Evolutionary conservation across 2,888 invertebrate species (phyloP), one percentile per base, ranked within the genome.

Genomic region (Plebejus argus): DNA sequence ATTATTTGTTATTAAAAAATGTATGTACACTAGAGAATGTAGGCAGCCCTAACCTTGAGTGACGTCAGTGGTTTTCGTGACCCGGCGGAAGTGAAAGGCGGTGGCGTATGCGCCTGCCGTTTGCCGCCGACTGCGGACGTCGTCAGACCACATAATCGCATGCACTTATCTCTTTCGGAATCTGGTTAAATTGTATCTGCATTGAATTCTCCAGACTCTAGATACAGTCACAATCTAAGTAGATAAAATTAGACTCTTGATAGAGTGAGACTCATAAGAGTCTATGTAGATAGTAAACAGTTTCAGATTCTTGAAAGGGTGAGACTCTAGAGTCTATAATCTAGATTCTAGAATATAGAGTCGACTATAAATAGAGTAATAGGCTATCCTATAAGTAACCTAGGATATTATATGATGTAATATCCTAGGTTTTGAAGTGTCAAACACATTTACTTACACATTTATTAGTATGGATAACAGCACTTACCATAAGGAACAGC

Each of bases 41-140:
- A 18, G 71, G 18, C 20, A 35, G 20, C 45, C 71, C 71, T 71
- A 71, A 53, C 74, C 74, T 74, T 74, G 28, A 18, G 74, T 74
- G 74, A 74, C 74, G 74, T 53, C 74, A 53, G 49, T 78, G 78
- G 77, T 79, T 78, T 78, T 70, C 61, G 79, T 77, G 78, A 66
- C 66, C 28, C 28, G 28, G 53, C 76, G 78, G 79, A 80, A 81
- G 81, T 81, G 82, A 82, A 82, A 82, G 82, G 80, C 56, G 74
- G 72, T 76, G 53, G 53, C 53, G 18, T 53, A 53, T 6, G 49
- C 49, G 49, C 61, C 28, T 75, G 70, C 56, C 71, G 72, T 23
- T 18, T 53, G 49, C 33, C n/a, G 12, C 8, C 4, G 53, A 53
- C 53, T 5, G 53, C 53, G 18, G 49, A 18, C 53, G 53, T 45